Conservation (phyloP, 2,113 vertebrate species). For the Corvus cornix region DNA sequence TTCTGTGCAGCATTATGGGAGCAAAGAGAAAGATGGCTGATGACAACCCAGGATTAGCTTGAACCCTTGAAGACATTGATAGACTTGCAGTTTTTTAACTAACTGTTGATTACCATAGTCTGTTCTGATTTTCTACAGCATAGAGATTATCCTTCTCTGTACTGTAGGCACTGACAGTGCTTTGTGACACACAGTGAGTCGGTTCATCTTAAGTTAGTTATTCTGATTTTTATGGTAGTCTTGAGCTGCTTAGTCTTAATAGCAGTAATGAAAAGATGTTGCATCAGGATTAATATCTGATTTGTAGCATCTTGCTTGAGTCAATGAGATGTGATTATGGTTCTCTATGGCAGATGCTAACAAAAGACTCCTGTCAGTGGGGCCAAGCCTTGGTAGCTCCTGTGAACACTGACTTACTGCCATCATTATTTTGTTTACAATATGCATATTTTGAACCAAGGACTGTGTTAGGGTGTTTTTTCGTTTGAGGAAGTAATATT, state of each 20-base stretch:
- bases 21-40: neutral
- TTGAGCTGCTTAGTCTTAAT: neutral
- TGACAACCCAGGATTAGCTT: neutral
- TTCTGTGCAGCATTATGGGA: neutral
- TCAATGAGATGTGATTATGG: neutral
- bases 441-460: neutral
- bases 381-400: neutral
- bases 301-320: neutral
- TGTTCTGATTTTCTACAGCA: neutral
- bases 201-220: neutral
- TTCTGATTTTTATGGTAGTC: neutral
- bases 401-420: neutral
- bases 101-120: neutral
- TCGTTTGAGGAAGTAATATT: neutral
- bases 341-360: neutral
- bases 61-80: neutral
- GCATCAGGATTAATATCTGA: neutral
- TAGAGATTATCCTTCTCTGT: neutral
- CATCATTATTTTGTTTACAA: neutral
- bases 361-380: fast-evolving
- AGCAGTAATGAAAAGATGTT: neutral
- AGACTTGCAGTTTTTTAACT: neutral
- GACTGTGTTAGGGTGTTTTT: neutral
- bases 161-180: neutral
- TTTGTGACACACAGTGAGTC: fast-evolving